phyloP scores from a whole-genome alignment of 2,888 invertebrate genomes.

The Sesamia inferens region DNA sequence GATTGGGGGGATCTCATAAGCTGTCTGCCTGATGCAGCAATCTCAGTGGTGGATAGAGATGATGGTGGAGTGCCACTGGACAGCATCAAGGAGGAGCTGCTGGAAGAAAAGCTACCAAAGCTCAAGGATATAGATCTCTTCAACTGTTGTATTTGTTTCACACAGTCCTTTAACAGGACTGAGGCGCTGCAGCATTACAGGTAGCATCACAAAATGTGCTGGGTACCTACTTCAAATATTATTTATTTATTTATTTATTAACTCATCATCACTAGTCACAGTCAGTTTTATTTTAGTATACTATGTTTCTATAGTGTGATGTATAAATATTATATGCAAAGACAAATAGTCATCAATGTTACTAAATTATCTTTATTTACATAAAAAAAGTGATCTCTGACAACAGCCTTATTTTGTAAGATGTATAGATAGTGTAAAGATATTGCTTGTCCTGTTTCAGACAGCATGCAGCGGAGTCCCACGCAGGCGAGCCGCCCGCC shows the following conservation, averaged over 20 bases:
- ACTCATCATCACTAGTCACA: too few relatives aligned
- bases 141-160: constrained; percentile 84
- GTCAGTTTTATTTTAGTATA: too few relatives aligned
- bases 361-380: background rate
- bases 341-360: background rate
- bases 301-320: too few relatives aligned
- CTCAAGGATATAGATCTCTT: constrained; percentile 67
- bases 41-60: constrained; percentile 61
- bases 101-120: constrained; percentile 62
- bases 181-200: constrained; percentile 84
- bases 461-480: constrained; percentile 68
- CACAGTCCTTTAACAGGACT: constrained; percentile 70
- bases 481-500: constrained; percentile 62
- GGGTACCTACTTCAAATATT: background rate
- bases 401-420: background rate
- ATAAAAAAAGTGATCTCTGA: background rate
- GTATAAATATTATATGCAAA: too few relatives aligned
- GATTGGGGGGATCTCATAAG: constrained; percentile 70
- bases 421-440: background rate
- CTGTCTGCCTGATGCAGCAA: constrained; percentile 64
- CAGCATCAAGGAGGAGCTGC: constrained; percentile 57
- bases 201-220: constrained; percentile 64
- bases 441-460: constrained; percentile 62
- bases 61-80: constrained; percentile 40
- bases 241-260: too few relatives aligned